Percentiles rank a stretch among this genome's conserved stretches.
phyloP scores from a whole-genome alignment of 2,888 invertebrate genomes.

The Ischnus inquisitorius region DNA sequence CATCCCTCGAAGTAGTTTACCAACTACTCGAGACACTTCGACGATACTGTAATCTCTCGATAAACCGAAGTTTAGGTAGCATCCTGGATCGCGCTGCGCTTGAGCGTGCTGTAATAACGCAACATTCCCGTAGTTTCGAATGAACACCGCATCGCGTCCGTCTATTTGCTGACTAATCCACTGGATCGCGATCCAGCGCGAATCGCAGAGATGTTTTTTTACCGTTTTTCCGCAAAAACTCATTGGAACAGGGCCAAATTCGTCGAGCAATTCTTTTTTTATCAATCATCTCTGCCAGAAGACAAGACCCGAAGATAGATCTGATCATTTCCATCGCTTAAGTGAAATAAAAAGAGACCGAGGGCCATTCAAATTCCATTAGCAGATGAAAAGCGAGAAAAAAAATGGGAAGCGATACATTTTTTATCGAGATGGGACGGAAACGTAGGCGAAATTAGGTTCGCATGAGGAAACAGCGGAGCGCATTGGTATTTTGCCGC shows the following conservation, averaged over 20 bases:
- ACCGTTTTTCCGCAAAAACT: too few species aligned
- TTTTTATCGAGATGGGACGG: background rate
- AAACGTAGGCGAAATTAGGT: background rate
- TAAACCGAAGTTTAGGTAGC: constrained; percentile 14
- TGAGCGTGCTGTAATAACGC: background rate
- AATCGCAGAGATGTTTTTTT: too few species aligned
- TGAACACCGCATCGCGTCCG: background rate
- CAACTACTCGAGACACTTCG: constrained; percentile 33
- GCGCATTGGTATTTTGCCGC: constrained; percentile 13
- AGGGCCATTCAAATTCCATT: background rate
- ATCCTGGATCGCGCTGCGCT: background rate
- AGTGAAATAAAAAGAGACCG: background rate
- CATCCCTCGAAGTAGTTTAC: constrained; percentile 36
- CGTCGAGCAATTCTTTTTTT: too few species aligned
- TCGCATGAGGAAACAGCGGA: constrained; percentile 4
- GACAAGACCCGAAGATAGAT: too few species aligned
- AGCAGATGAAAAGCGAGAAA: background rate
- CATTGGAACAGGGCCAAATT: too few species aligned
- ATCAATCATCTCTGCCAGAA: too few species aligned
- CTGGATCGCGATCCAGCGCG: too few species aligned
- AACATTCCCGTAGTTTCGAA: background rate
- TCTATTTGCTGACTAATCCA: background rate
- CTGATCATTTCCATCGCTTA: too few species aligned
- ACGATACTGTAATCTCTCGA: constrained; percentile 35
- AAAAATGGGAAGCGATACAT: background rate